A percentile compares a stretch with the other conserved stretches of the same genome.
phyloP scores from a whole-genome alignment of 1,140 invertebrate species.

The Neelides sp. region DNA sequence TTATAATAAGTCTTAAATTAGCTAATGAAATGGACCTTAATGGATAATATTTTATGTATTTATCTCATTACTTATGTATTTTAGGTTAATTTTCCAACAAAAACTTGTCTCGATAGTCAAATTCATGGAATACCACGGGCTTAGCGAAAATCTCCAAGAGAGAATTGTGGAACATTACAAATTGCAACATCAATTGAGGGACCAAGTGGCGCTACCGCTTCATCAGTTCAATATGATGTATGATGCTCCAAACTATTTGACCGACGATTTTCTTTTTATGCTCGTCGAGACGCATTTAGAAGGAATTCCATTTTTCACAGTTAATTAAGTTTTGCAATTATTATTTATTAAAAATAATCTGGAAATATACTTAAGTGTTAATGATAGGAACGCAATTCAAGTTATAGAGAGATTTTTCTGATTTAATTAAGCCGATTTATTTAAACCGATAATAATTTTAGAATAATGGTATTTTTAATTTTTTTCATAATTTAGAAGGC shows the following conservation, averaged over 20 bases:
- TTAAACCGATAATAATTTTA: not conserved
- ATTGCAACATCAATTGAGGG: slow-evolving; percentile 19
- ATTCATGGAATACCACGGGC: slow-evolving; percentile 21
- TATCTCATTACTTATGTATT: too few relatives aligned
- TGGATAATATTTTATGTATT: too few relatives aligned
- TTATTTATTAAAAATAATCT: slow-evolving; percentile 4
- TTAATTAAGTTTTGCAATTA: not conserved
- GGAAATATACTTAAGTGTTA: too few relatives aligned
- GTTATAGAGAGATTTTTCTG: too few relatives aligned
- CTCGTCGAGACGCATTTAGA: slow-evolving; percentile 16
- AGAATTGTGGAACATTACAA: slow-evolving; percentile 22
- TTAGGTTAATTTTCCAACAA: slow-evolving; percentile 25
- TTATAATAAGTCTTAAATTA: too few relatives aligned
- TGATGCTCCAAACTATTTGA: slow-evolving; percentile 23
- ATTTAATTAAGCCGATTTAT: too few relatives aligned
- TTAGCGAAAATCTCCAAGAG: slow-evolving; percentile 19
- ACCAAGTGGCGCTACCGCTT: not conserved
- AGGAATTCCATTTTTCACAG: slow-evolving; percentile 18
- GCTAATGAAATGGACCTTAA: too few relatives aligned
- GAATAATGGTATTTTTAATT: not conserved
- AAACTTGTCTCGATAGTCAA: slow-evolving; percentile 18
- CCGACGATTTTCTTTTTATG: slow-evolving; percentile 17
- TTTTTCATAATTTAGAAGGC: not conserved
- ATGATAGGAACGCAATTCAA: too few relatives aligned
- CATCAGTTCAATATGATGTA: slow-evolving; percentile 20